phyloP scores from a whole-genome alignment of 2,888 invertebrate genomes.

The Petrolisthes cinctipes region DNA sequence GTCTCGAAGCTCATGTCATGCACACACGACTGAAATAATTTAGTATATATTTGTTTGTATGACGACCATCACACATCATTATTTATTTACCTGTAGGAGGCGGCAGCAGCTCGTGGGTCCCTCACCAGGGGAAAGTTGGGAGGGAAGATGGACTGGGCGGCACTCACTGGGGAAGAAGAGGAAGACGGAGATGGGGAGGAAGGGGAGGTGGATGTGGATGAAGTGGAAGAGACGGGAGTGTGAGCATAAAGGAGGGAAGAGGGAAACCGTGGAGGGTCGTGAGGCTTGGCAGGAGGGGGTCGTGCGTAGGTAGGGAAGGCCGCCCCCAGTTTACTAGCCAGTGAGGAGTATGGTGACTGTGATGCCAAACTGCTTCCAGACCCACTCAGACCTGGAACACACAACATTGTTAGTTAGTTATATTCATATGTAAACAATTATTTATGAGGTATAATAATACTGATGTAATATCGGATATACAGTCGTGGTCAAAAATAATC shows the following conservation, averaged over 20 bases:
- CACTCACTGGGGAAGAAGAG: constrained; percentile 14
- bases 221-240: constrained; percentile 23
- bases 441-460: too few relatives aligned
- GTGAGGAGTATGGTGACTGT: constrained; percentile 45
- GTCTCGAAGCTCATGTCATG: too few relatives aligned
- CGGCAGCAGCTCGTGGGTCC: constrained; percentile 32
- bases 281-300: constrained; percentile 35
- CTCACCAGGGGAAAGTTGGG: constrained; percentile 49
- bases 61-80: neutral
- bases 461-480: too few relatives aligned
- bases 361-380: constrained; percentile 24
- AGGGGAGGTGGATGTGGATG: constrained; percentile 34
- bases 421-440: too few relatives aligned
- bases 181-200: constrained; percentile 31
- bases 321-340: constrained; percentile 35
- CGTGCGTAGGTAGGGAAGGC: constrained; percentile 40
- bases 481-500: too few relatives aligned
- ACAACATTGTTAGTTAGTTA: neutral
- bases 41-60: too few relatives aligned
- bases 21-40: too few relatives aligned
- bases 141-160: constrained; percentile 42
- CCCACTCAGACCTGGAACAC: constrained; percentile 20
- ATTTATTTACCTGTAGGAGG: constrained; percentile 40
- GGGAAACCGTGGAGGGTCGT: constrained; percentile 32
- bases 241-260: constrained; percentile 35